Base-by-base conservation (phyloP, 2,113 vertebrate species). In the Phodopus roborovskii region DNA sequence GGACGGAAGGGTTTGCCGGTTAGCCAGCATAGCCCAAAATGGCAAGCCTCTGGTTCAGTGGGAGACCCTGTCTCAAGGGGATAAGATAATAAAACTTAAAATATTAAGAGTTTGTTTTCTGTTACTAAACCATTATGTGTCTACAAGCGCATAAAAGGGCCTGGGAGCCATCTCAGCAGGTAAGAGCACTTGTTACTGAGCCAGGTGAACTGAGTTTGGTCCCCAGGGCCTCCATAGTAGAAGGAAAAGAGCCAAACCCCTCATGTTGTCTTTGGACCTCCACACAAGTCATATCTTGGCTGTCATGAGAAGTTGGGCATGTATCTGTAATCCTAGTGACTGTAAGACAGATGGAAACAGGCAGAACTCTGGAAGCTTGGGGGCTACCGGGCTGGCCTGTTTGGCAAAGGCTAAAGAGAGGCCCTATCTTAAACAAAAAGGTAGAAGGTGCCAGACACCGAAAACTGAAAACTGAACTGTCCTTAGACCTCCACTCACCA, bases 371-470 rank as follows among this genome's bases (percentile, higher is more conserved):
- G 53, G n/a, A 42, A 83, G n/a, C 79, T 28, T 28, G 36, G 79
- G 28, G 56, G 15, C 12, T 11, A 1, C 24, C 56, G 16, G 22
- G 56, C n/a, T 83, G 56, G 12, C 24, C 19, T 42, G 24, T 42
- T n/a, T 7, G n/a, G 39, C 22, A 16, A 26, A 60, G 56, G 36
- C 56, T 60, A 12, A 82, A 60, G 79, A 82, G 53, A n/a, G 36
- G 53, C 53, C 53, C 53, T 58, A 15, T 13, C 53, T 81, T 33
- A 94, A 94, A 85, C 70, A 94, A 95, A 90, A 83, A 74, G 95
- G 70, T 91, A 92, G 92, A 90, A 28, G 81, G 88, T 28, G 7
- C 50, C 89, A 95, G 19, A 81, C 50, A 58, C 33, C 24, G 50
- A n/a, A 81, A 33, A 81, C 33, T n/a, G 50, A n/a, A 81, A 33